These are phyloP conservation scores for Arge pagana DNA, from an alignment of 2,888 invertebrate species.

Conservation along the genomic window DNA sequence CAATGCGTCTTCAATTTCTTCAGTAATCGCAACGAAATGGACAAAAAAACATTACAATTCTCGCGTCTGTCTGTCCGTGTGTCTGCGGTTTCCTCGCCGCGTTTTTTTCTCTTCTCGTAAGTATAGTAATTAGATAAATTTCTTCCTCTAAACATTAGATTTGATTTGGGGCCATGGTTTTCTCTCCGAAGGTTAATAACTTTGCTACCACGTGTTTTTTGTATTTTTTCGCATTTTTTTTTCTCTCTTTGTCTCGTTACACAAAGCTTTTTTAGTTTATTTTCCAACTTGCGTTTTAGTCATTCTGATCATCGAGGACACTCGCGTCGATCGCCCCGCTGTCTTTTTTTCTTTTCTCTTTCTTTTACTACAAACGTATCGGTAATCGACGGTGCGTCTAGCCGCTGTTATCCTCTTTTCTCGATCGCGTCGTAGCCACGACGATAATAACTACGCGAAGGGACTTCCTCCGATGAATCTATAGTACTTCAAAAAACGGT, in stretches of 20 bases:
- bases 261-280: not conserved
- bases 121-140: conserved; percentile 19
- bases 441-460: no score
- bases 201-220: conserved; percentile 17
- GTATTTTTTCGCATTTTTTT: not conserved
- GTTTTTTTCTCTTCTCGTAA: conserved; percentile 20
- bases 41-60: conserved; percentile 22
- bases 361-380: no score
- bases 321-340: no score
- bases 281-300: conserved; percentile 8
- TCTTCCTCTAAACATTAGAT: conserved; percentile 18
- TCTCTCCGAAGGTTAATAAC: conserved; percentile 19
- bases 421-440: no score
- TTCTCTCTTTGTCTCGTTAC: not conserved
- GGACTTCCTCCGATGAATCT: no score
- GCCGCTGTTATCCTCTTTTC: no score
- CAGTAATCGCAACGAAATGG: not conserved
- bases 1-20: conserved; percentile 16
- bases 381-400: no score
- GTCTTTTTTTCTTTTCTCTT: no score
- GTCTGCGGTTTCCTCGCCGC: no score
- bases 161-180: conserved; percentile 22
- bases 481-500: no score
- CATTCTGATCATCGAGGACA: conserved; percentile 11
- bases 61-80: no score